Evolutionary conservation across 2,113 vertebrate genomes (phyloP).

Genomic region (Noctilio leporinus): DNA sequence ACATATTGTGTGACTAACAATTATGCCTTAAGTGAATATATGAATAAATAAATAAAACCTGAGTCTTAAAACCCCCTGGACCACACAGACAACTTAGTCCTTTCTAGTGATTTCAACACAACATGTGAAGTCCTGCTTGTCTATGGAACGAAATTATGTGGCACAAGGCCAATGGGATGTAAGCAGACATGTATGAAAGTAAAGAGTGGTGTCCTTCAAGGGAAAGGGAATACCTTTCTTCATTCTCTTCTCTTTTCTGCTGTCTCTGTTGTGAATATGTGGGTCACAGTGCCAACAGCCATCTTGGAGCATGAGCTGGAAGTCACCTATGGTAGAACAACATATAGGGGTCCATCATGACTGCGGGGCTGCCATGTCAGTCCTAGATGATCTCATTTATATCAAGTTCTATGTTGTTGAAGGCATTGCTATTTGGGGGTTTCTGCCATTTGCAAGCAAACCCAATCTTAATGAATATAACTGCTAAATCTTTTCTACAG

Average conservation of each 20-base stretch:
- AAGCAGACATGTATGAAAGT: neutral
- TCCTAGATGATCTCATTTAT: neutral
- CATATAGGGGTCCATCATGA: neutral
- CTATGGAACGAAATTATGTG: neutral
- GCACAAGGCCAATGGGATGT: neutral
- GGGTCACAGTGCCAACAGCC: neutral
- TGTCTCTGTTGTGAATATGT: neutral
- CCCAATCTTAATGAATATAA: neutral
- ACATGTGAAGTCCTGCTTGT: neutral
- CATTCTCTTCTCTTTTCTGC: neutral
- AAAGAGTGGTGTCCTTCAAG: neutral
- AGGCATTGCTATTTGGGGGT: neutral
- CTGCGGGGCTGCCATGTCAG: neutral
- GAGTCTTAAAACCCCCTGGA: neutral
- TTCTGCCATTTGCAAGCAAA: conserved; percentile 5
- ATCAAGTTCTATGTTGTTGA: neutral
- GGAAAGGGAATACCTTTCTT: neutral
- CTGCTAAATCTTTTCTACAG: neutral
- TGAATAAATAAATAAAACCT: neutral
- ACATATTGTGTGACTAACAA: neutral
- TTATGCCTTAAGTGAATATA: neutral
- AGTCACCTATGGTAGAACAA: neutral
- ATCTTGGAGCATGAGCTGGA: neutral
- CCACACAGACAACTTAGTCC: neutral
- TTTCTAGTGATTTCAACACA: neutral